Evolutionary conservation across 64 coral and sea anemone genomes (phyloP).

Genomic region (Stylophora pistillata): DNA sequence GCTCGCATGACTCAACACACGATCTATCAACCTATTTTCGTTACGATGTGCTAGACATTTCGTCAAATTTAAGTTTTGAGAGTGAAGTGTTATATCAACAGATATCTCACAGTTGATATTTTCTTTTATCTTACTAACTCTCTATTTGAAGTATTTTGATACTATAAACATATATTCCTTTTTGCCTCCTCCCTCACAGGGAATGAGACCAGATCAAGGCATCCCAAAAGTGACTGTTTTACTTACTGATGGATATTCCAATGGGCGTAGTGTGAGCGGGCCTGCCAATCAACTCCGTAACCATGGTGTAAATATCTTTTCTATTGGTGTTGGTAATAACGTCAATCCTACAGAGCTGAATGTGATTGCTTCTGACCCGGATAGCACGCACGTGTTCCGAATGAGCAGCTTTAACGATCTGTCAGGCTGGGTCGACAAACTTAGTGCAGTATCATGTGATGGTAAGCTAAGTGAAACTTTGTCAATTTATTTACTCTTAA

Average conservation of each 20-base stretch:
- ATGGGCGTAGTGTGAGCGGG: slow-evolving; percentile 9
- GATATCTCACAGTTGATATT: too few relatives aligned
- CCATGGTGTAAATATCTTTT: slow-evolving; percentile 81
- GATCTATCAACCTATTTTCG: too few relatives aligned
- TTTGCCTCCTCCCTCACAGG: neutral
- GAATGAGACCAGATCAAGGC: slow-evolving; percentile 81
- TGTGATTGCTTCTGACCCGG: slow-evolving; percentile 86
- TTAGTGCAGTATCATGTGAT: slow-evolving; percentile 93
- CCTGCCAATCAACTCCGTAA: slow-evolving; percentile 59
- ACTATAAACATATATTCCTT: neutral
- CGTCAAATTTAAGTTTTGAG: too few relatives aligned
- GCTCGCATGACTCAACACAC: too few relatives aligned
- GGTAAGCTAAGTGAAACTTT: slow-evolving; percentile 76
- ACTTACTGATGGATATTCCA: slow-evolving; percentile 88
- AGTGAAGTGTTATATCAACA: too few relatives aligned
- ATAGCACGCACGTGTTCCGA: slow-evolving; percentile 76
- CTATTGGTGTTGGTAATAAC: slow-evolving; percentile 67
- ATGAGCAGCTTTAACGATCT: slow-evolving; percentile 78
- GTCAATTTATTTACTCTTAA: neutral
- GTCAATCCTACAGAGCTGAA: slow-evolving; percentile 58
- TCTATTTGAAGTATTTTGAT: neutral
- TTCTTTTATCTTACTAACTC: too few relatives aligned
- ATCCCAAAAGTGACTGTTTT: slow-evolving; percentile 86
- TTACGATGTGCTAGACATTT: too few relatives aligned
- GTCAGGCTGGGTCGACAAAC: slow-evolving; percentile 81